Percentiles rank a stretch among this genome's conserved stretches.
These are phyloP conservation scores for Synanthedon tipuliformis DNA, from an alignment of 2,888 invertebrate genomes.

Conservation along the genomic window DNA sequence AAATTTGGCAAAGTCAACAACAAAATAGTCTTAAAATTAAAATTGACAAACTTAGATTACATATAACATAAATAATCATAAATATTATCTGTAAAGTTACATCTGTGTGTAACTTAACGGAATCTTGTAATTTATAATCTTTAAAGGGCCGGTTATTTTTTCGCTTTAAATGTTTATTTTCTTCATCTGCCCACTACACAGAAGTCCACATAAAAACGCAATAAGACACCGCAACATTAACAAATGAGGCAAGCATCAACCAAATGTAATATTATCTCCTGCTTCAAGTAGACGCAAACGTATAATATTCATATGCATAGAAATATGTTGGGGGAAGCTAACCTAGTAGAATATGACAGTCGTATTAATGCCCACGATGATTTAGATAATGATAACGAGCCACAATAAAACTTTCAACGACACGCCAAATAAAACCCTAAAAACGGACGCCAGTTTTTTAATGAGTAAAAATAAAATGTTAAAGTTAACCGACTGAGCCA, in stretches of 20 bases:
- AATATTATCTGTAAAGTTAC: too few relatives aligned
- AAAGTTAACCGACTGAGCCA: constrained; percentile 19
- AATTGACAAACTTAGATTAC: too few relatives aligned
- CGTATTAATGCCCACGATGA: constrained; percentile 47
- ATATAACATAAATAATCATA: too few relatives aligned
- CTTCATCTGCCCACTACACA: background rate
- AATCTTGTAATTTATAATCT: background rate
- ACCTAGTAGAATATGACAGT: constrained; percentile 38
- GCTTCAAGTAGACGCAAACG: background rate
- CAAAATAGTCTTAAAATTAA: too few relatives aligned
- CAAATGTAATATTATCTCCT: background rate
- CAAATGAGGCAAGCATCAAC: background rate
- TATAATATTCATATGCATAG: constrained; percentile 8
- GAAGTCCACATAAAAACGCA: background rate
- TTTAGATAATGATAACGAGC: constrained; percentile 54
- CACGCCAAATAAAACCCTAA: constrained; percentile 34
- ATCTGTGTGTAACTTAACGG: too few relatives aligned
- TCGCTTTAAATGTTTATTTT: background rate
- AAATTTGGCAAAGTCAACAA: too few relatives aligned
- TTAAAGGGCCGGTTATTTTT: background rate
- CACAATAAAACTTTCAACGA: constrained; percentile 39
- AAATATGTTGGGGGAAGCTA: constrained; percentile 22
- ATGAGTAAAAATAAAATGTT: constrained; percentile 25
- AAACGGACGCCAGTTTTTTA: constrained; percentile 18
- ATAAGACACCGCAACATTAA: background rate